These are phyloP conservation scores for Brachyhypopomus occidentalis DNA, from an alignment of 2,113 vertebrate genomes.

Conservation along the genomic window DNA sequence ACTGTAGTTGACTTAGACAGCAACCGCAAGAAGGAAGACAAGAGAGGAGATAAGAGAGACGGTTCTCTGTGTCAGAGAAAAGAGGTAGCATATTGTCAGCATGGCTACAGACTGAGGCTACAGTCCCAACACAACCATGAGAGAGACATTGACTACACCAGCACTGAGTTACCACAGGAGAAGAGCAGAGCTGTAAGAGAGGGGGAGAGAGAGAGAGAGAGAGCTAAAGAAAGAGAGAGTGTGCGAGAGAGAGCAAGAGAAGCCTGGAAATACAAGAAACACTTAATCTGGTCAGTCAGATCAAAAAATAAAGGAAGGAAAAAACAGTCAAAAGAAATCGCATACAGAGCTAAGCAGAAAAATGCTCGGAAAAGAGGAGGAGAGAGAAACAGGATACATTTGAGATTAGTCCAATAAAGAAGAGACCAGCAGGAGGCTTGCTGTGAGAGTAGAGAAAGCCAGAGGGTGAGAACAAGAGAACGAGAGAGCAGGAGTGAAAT, in stretches of 20 bases:
- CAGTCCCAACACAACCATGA: conserved; percentile 67
- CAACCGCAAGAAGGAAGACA: conserved; percentile 47
- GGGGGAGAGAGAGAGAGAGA: conserved; percentile 63
- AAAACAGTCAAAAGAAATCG: conserved; percentile 61
- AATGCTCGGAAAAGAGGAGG: conserved; percentile 64
- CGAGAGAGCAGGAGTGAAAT: conserved; percentile 52
- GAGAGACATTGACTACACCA: conserved; percentile 66
- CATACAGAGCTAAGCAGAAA: conserved; percentile 64
- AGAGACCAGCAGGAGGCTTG: conserved; percentile 59
- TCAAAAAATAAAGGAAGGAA: conserved; percentile 63
- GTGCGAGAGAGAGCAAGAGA: conserved; percentile 60
- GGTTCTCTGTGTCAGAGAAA: conserved; percentile 71
- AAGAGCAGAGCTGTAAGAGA: conserved; percentile 76
- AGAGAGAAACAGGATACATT: conserved; percentile 65
- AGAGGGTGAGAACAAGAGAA: conserved; percentile 48
- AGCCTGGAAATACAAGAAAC: conserved; percentile 80
- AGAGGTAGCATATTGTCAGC: conserved; percentile 74
- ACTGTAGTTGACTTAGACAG: conserved; percentile 48
- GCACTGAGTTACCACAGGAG: conserved; percentile 64
- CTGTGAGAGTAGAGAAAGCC: conserved; percentile 53
- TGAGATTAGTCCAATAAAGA: conserved; percentile 65
- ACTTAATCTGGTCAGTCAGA: conserved; percentile 77
- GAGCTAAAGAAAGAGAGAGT: conserved; percentile 60
- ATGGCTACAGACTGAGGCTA: conserved; percentile 69
- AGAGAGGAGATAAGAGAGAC: conserved; percentile 27